Evolutionary conservation across 2,113 vertebrate species (phyloP).

Genomic region (Serranochromis macrocephalus): DNA sequence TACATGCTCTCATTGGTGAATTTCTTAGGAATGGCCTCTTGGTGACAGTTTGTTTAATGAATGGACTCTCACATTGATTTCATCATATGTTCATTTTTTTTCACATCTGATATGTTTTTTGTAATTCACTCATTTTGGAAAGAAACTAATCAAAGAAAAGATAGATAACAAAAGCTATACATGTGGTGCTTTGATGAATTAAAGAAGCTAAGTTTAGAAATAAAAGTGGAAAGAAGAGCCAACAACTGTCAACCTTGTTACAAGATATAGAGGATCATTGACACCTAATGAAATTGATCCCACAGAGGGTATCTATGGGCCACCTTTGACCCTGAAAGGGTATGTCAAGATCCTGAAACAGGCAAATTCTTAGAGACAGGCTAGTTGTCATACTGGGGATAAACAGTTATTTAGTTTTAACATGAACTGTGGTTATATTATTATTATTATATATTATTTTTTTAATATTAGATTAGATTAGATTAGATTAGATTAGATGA

Average conservation of each 20-base stretch:
- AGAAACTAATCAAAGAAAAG: neutral
- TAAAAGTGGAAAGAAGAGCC: neutral
- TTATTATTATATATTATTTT: neutral
- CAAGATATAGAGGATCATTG: constrained; percentile 43
- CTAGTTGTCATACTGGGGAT: neutral
- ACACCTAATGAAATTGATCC: constrained; percentile 56
- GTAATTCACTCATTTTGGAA: neutral
- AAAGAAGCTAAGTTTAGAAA: neutral
- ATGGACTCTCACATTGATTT: constrained; percentile 38
- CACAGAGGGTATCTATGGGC: constrained; percentile 26
- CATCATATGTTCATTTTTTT: constrained; percentile 14
- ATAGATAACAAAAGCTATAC: neutral
- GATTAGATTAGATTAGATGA: neutral
- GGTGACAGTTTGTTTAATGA: constrained; percentile 48
- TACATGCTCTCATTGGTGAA: neutral
- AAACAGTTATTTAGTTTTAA: neutral
- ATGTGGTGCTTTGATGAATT: neutral
- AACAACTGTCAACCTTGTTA: constrained; percentile 1
- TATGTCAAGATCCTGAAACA: constrained; percentile 18
- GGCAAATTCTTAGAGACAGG: constrained; percentile 12
- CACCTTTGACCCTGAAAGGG: constrained; percentile 45
- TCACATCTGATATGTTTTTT: neutral
- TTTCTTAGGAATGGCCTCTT: constrained; percentile 19
- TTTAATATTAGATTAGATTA: neutral
- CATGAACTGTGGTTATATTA: neutral